These are phyloP conservation scores for Dasysyrphus albostriatus DNA, from an alignment of 2,888 invertebrate genomes.

Conservation along the genomic window DNA sequence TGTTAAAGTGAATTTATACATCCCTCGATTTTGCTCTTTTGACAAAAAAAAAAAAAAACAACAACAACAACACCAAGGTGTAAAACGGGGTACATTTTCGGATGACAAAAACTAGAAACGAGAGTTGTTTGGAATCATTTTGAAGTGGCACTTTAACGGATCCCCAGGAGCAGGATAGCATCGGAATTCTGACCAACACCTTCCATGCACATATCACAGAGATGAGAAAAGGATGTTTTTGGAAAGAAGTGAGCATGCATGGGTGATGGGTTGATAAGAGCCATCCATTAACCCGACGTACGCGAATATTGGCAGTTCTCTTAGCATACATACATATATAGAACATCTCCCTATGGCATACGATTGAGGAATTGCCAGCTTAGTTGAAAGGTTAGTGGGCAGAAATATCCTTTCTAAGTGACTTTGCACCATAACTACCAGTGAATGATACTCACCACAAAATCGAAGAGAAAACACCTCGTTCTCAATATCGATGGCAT, in stretches of 20 bases:
- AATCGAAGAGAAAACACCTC: slow-evolving; percentile 55
- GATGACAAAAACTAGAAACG: slow-evolving; percentile 1
- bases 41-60: background rate
- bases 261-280: background rate
- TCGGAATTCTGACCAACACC: slow-evolving; percentile 36
- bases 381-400: slow-evolving; percentile 70
- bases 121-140: slow-evolving; percentile 7
- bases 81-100: slow-evolving; percentile 11
- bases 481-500: background rate
- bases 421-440: slow-evolving; percentile 39
- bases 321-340: background rate
- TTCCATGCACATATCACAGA: background rate
- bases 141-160: slow-evolving; percentile 36
- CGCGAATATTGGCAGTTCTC: slow-evolving; percentile 58
- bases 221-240: background rate
- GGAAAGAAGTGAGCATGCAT: background rate
- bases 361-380: slow-evolving; percentile 75
- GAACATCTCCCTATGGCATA: slow-evolving; percentile 58
- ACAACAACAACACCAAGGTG: background rate
- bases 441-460: slow-evolving; percentile 55
- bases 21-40: background rate
- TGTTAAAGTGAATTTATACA: slow-evolving; percentile 59
- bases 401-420: slow-evolving; percentile 71
- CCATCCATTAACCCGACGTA: slow-evolving; percentile 65
- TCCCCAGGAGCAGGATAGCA: slow-evolving; percentile 1